These are phyloP conservation scores for Geococcyx californianus DNA, from an alignment of 2,113 vertebrate species.

Conservation along the genomic window DNA sequence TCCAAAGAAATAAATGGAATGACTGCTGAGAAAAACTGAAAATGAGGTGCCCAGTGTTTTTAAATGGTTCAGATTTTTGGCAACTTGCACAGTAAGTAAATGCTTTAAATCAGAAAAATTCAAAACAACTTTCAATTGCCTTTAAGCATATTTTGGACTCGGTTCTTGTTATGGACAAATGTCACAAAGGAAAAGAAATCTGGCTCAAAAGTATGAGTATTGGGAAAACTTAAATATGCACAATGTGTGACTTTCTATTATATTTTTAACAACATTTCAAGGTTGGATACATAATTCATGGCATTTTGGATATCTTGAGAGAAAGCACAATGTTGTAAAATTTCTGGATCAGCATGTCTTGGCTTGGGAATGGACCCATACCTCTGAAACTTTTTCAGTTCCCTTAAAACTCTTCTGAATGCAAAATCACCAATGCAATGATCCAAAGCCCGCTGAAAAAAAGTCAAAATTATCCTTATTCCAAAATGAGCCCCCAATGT, in stretches of 20 bases:
- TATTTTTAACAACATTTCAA: constrained; percentile 60
- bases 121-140: constrained; percentile 52
- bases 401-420: not conserved
- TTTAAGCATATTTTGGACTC: constrained; percentile 41
- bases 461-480: not conserved
- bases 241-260: constrained; percentile 48
- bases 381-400: not conserved
- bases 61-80: constrained; percentile 35
- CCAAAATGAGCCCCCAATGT: not conserved
- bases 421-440: not conserved
- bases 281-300: constrained; percentile 66
- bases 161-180: constrained; percentile 45
- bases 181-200: not conserved
- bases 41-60: constrained; percentile 46
- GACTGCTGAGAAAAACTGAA: constrained; percentile 31
- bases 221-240: constrained; percentile 15
- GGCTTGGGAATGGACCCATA: not conserved
- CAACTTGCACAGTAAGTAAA: constrained; percentile 18
- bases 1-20: constrained; percentile 15
- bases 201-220: constrained; percentile 41
- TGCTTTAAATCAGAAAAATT: constrained; percentile 42
- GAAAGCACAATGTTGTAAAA: not conserved
- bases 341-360: constrained; percentile 40
- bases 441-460: not conserved
- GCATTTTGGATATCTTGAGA: constrained; percentile 27